Evolutionary conservation across 1,140 invertebrate genomes (phyloP).

Genomic region (Asobara japonica): DNA sequence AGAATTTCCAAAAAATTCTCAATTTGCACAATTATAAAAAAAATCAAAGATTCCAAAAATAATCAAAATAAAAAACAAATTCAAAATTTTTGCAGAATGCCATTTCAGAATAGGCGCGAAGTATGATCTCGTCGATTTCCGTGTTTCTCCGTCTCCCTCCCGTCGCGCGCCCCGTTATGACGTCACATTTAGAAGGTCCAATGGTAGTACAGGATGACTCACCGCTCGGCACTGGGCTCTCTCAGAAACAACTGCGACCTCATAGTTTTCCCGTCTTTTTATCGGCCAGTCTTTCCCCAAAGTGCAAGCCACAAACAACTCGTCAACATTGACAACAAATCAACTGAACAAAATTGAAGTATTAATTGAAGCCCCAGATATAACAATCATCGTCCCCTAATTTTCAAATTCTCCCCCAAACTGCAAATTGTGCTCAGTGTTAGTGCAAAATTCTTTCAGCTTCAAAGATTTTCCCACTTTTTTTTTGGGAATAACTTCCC

Average conservation of each 20-base stretch:
- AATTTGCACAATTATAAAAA: neutral
- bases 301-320: conserved; percentile 1
- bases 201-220: conserved; percentile 4
- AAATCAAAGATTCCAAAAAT: neutral
- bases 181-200: conserved; percentile 15
- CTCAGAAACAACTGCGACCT: neutral
- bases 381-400: neutral
- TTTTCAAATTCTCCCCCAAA: neutral
- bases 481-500: neutral
- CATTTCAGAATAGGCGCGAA: neutral
- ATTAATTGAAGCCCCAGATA: too few species aligned
- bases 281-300: conserved; percentile 6
- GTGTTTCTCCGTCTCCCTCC: neutral
- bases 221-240: neutral
- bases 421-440: neutral
- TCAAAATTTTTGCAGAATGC: neutral
- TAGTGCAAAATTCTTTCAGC: too few species aligned
- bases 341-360: too few species aligned
- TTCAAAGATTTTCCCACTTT: too few species aligned
- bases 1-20: too few species aligned
- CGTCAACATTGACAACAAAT: neutral
- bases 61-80: neutral
- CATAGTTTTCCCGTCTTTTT: neutral
- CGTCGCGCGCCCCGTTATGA: neutral
- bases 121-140: neutral